A percentile compares a stretch with the other conserved stretches of the same genome.
Conservation (phyloP, 2,797 vertebrate species). For the Nyctibius grandis region DNA sequence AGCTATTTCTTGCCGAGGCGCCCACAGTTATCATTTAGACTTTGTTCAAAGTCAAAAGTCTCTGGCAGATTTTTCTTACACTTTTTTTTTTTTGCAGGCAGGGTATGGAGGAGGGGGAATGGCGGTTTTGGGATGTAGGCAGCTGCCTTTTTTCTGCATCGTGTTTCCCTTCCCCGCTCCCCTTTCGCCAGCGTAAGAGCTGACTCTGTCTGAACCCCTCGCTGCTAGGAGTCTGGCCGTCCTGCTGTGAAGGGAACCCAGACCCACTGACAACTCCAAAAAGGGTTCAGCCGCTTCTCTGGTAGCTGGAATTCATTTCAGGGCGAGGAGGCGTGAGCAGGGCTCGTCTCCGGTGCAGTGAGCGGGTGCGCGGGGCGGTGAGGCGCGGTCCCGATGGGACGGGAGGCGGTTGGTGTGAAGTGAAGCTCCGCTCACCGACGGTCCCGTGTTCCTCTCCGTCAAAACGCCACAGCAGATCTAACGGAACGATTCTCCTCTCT, state of each 20-base stretch:
- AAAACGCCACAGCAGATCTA: neutral
- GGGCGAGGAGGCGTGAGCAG: neutral
- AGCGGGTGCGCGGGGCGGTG: rapidly evolving
- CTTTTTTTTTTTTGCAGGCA: neutral
- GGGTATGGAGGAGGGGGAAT: neutral
- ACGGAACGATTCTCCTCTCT: constrained; percentile 13
- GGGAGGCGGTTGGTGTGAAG: neutral
- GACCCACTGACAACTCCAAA: constrained; percentile 36
- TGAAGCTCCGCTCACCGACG: neutral
- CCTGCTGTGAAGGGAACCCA: constrained; percentile 16
- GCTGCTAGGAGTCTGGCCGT: constrained; percentile 54
- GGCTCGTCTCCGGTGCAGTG: neutral
- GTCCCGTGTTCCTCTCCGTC: neutral
- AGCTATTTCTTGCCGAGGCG: neutral
- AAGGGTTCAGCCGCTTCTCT: constrained; percentile 26
- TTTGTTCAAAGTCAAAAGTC: constrained; percentile 25
- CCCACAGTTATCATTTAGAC: neutral
- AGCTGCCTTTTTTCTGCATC: neutral
- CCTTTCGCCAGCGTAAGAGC: neutral
- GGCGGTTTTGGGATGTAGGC: neutral
- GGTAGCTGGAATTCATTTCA: neutral
- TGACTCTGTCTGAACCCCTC: neutral
- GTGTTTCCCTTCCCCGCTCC: neutral
- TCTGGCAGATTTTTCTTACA: neutral
- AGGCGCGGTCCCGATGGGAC: rapidly evolving